Base-by-base conservation (phyloP, 2,797 vertebrate genomes). In the Hozukius guyotensis region DNA sequence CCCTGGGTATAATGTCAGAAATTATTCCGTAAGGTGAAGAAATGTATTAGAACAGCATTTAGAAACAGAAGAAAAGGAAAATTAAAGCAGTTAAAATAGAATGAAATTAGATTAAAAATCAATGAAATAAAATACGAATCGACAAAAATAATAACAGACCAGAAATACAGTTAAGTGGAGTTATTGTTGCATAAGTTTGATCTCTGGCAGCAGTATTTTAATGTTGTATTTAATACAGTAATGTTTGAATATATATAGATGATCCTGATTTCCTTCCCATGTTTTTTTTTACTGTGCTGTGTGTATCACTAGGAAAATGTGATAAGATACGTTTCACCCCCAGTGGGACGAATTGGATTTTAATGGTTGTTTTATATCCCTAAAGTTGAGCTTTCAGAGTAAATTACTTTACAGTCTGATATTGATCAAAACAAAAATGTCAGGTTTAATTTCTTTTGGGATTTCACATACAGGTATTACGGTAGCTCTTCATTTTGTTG, bases 391-490 rank as follows among this genome's bases (percentile, higher is more conserved):
- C 9, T 9, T 11, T n/a, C 7, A 53, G 16, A 57, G 20, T 32
- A 65, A 66, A 73, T 74, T 20, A 64, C 8, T 61, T 62, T 25
- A 8, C 24, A 16, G 3, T 7, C 2, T 22, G 16, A 62, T 69
- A 16, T 18, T 63, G 38, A 34, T 46, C 55, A 63, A 34, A 76
- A 32, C 34, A 52, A 63, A 63, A 72, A 10, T 25, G 20, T 16
- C 18, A 24, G 20, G 22, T 77, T 77, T 80, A 38, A 73, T 80
- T 25, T 76, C 56, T 25, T 60, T 12, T 59, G 61, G 52, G 34
- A 68, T n/a, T 63, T 59, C 24, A 31, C 24, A 16, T 59, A 32
- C 11, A 16, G 29, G 29, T 55, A 66, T 65, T 8, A 68, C n/a
- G 2, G 2, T 29, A 52, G n/a, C 25, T 27, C 29, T 12, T 70